Evolutionary conservation across 1,140 invertebrate species (phyloP).

Genomic region (Aphelinus certus): DNA sequence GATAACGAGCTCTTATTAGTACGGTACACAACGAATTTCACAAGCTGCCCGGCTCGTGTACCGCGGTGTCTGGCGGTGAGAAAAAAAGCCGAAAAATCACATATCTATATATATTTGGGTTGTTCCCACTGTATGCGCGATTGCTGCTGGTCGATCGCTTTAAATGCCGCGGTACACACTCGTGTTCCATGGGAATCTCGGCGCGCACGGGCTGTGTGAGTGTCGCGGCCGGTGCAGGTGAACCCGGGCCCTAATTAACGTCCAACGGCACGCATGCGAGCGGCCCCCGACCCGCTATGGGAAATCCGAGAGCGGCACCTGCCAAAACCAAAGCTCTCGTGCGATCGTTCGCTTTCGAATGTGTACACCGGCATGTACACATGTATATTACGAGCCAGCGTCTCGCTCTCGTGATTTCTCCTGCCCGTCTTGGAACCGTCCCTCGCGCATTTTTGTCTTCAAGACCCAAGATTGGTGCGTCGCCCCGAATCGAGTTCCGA

Average conservation of each 20-base stretch:
- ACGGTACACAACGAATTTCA: no score
- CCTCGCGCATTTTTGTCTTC: no score
- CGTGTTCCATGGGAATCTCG: slow-evolving; percentile 53
- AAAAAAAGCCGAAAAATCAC: slow-evolving; percentile 4
- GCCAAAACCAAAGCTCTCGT: slow-evolving; percentile 48
- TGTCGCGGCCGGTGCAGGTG: slow-evolving; percentile 40
- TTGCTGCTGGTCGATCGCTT: background rate
- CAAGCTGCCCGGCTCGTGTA: no score
- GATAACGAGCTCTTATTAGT: no score
- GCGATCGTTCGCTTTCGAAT: no score
- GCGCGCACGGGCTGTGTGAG: slow-evolving; percentile 32
- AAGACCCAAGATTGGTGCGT: no score
- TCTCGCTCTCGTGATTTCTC: background rate
- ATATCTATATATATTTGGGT: background rate
- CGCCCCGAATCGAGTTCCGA: no score
- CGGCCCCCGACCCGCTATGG: slow-evolving; percentile 48
- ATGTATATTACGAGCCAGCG: background rate
- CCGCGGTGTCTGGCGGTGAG: no score
- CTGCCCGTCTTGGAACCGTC: slow-evolving; percentile 26
- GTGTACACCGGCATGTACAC: no score
- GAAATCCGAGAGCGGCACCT: slow-evolving; percentile 59
- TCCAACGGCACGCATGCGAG: slow-evolving; percentile 39
- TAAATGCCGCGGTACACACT: slow-evolving; percentile 8
- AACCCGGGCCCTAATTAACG: slow-evolving; percentile 47
- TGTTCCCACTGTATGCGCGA: slow-evolving; percentile 15